Conservation (phyloP, 2,113 vertebrate species). For the Choloepus hoffmanni region DNA sequence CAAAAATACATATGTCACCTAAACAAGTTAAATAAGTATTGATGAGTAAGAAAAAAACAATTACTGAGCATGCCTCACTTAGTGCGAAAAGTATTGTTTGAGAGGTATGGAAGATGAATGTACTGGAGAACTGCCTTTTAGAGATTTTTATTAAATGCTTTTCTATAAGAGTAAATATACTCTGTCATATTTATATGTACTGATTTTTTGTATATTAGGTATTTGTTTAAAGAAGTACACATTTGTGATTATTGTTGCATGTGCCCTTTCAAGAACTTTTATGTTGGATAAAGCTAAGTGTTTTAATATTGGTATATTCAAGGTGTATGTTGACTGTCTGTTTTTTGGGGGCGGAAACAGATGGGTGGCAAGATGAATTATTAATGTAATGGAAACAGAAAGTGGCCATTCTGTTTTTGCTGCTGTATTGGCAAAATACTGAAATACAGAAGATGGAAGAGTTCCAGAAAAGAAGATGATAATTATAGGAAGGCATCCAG, state of each 20-base stretch:
- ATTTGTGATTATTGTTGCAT: neutral
- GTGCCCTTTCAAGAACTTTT: slow-evolving; percentile 15
- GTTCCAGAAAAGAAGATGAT: slow-evolving; percentile 80
- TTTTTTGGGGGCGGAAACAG: slow-evolving; percentile 69
- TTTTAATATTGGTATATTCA: slow-evolving; percentile 37
- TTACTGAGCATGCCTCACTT: neutral
- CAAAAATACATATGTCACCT: neutral
- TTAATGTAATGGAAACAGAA: slow-evolving; percentile 69
- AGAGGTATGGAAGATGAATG: neutral
- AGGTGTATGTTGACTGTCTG: slow-evolving; percentile 81
- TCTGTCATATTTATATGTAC: neutral
- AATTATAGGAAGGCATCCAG: slow-evolving; percentile 83
- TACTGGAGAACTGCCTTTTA: slow-evolving; percentile 2
- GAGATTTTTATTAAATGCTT: neutral
- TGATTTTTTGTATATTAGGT: neutral
- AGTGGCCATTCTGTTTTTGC: slow-evolving; percentile 83
- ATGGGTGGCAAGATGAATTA: slow-evolving; percentile 65
- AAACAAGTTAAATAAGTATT: neutral
- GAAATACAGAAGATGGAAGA: slow-evolving; percentile 81
- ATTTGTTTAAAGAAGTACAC: neutral
- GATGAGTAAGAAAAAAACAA: slow-evolving; percentile 6
- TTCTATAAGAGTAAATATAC: neutral
- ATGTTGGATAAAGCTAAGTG: slow-evolving; percentile 43
- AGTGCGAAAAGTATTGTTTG: neutral
- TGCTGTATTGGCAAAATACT: slow-evolving; percentile 76